Percentiles rank a stretch among this genome's conserved stretches.
phyloP scores from a whole-genome alignment of 1,140 invertebrate species.

The Euglossa dilemma region DNA sequence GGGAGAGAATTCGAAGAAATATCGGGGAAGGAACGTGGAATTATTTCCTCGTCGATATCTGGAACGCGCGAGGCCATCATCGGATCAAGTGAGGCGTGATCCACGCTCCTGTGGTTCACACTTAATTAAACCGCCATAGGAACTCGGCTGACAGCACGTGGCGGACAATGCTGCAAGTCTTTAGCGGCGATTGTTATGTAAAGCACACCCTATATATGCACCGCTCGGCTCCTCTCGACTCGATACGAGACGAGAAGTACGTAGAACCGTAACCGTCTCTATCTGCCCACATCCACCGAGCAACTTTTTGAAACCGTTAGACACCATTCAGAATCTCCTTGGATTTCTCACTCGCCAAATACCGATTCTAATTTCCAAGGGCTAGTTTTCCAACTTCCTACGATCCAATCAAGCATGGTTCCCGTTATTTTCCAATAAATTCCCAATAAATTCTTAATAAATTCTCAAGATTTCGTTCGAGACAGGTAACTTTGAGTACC shows the following conservation, averaged over 20 bases:
- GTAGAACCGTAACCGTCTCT: conserved; percentile 31
- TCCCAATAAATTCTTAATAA: too few species aligned
- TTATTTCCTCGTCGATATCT: conserved; percentile 78
- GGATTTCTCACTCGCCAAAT: conserved; percentile 3
- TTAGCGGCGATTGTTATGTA: conserved; percentile 83
- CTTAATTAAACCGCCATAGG: conserved; percentile 82
- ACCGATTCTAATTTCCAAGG: neutral
- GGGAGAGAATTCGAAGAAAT: conserved; percentile 4
- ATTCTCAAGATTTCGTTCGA: too few species aligned
- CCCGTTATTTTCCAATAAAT: too few species aligned
- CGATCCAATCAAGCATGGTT: too few species aligned
- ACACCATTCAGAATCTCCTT: conserved; percentile 41
- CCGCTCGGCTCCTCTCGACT: conserved; percentile 70
- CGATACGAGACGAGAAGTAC: conserved; percentile 72
- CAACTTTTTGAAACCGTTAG: conserved; percentile 63
- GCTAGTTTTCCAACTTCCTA: neutral
- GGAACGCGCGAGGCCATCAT: conserved; percentile 79
- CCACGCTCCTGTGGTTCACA: conserved; percentile 82
- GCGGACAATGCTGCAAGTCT: conserved; percentile 81
- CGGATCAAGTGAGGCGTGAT: conserved; percentile 81
- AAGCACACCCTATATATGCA: conserved; percentile 80
- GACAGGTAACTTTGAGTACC: too few species aligned
- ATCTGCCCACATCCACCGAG: conserved; percentile 32
- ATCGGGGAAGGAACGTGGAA: conserved; percentile 50
- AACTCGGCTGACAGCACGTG: conserved; percentile 80